phyloP scores from a whole-genome alignment of 1,140 invertebrate genomes.

The Drosophila santomea region DNA sequence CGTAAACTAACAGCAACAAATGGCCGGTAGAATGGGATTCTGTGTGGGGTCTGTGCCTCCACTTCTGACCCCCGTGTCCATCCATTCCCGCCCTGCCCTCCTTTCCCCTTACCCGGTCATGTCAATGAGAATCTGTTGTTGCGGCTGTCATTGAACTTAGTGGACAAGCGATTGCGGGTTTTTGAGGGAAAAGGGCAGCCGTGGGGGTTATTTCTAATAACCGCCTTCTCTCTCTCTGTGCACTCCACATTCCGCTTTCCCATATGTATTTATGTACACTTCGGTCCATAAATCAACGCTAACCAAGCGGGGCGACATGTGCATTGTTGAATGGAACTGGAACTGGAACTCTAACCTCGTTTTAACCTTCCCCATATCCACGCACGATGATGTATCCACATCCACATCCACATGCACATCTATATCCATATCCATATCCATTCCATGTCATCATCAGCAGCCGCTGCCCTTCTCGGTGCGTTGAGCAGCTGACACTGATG shows the following conservation, averaged over 20 bases:
- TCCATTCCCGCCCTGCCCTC: no score
- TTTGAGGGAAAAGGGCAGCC: background rate
- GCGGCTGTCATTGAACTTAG: conserved; percentile 76
- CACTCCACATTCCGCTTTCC: no score
- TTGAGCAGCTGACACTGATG: conserved; percentile 40
- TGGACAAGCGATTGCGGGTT: conserved; percentile 3
- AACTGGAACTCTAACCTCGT: conserved; percentile 21
- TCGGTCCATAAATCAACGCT: conserved; percentile 39
- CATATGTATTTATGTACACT: conserved; percentile 1
- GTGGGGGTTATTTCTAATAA: conserved; percentile 9
- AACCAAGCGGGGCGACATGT: conserved; percentile 30
- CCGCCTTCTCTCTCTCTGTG: background rate
- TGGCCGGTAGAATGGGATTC: conserved; percentile 25
- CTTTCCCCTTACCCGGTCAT: conserved; percentile 8
- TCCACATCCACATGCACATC: background rate
- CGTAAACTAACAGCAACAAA: conserved; percentile 65
- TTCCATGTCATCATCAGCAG: conserved; percentile 26
- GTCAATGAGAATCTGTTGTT: conserved; percentile 65
- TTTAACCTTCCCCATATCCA: conserved; percentile 25
- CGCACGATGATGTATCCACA: background rate
- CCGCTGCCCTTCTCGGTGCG: conserved; percentile 58
- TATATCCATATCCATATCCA: background rate
- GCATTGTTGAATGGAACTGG: conserved; percentile 23
- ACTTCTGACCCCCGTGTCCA: no score
- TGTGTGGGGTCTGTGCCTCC: conserved; percentile 28